Percentiles rank a stretch among this genome's conserved stretches.
phyloP scores from a whole-genome alignment of 1,140 invertebrate species.

The Sycophila sp. region DNA sequence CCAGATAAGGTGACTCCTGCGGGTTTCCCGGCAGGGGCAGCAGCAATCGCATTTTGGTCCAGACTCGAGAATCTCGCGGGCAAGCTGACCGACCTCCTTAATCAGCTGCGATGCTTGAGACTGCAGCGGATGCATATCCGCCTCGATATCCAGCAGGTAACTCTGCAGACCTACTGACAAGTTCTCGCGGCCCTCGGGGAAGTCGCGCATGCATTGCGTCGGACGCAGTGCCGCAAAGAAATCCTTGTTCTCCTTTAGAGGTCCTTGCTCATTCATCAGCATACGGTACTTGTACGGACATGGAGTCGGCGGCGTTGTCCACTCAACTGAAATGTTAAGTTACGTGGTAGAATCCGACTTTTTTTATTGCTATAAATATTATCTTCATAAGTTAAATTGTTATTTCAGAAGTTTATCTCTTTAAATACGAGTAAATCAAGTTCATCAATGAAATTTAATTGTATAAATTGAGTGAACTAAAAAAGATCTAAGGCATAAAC shows the following conservation, averaged over 20 bases:
- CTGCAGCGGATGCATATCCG: conserved; percentile 44
- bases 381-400: too few species aligned
- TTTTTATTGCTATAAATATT: too few species aligned
- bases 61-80: conserved; percentile 34
- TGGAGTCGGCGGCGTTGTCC: conserved; percentile 8
- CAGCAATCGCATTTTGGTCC: conserved; percentile 50
- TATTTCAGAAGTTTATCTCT: too few species aligned
- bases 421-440: too few species aligned
- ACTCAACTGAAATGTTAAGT: too few species aligned
- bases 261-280: conserved; percentile 5
- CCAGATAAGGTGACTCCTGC: conserved; percentile 43
- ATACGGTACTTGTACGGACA: conserved; percentile 25
- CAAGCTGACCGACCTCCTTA: conserved; percentile 36
- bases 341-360: too few species aligned
- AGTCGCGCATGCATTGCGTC: conserved; percentile 37
- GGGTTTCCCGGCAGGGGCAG: conserved; percentile 52
- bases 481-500: too few species aligned
- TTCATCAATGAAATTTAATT: too few species aligned
- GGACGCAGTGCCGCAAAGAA: conserved; percentile 47
- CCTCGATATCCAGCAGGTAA: conserved; percentile 48
- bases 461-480: too few species aligned
- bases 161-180: conserved; percentile 53
- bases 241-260: conserved; percentile 35
- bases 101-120: conserved; percentile 48
- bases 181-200: conserved; percentile 49